These are phyloP conservation scores for Vimba vimba DNA, from an alignment of 2,113 vertebrate genomes.

Conservation along the genomic window DNA sequence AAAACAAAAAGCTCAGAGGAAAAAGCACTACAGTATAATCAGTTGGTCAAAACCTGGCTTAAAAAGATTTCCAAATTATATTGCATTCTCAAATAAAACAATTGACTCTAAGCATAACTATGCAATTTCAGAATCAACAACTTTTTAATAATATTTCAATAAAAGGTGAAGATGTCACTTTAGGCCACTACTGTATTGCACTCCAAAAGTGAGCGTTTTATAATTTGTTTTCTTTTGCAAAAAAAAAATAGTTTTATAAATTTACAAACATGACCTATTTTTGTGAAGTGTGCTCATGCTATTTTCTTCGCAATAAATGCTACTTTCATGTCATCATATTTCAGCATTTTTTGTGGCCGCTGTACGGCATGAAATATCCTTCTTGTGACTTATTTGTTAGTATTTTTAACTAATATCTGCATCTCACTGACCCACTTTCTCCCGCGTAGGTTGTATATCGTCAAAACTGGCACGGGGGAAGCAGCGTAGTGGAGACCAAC, in stretches of 20 bases:
- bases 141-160: no score
- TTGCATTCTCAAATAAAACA: no score
- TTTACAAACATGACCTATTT: background rate
- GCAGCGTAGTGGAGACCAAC: slow-evolving; percentile 84
- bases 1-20: no score
- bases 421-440: slow-evolving; percentile 18
- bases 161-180: no score
- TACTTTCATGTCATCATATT: background rate
- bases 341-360: background rate
- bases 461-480: slow-evolving; percentile 81
- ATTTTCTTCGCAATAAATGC: background rate
- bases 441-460: slow-evolving; percentile 80
- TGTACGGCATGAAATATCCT: background rate
- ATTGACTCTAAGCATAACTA: no score
- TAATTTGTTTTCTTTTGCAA: background rate
- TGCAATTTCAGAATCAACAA: no score
- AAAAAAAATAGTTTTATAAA: background rate
- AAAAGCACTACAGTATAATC: no score
- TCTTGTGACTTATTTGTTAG: background rate
- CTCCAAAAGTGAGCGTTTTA: background rate
- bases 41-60: no score
- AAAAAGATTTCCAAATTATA: no score
- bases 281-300: background rate
- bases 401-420: background rate
- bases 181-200: no score